These are phyloP conservation scores for Clarias gariepinus DNA, from an alignment of 2,113 vertebrate species.

Conservation along the genomic window DNA sequence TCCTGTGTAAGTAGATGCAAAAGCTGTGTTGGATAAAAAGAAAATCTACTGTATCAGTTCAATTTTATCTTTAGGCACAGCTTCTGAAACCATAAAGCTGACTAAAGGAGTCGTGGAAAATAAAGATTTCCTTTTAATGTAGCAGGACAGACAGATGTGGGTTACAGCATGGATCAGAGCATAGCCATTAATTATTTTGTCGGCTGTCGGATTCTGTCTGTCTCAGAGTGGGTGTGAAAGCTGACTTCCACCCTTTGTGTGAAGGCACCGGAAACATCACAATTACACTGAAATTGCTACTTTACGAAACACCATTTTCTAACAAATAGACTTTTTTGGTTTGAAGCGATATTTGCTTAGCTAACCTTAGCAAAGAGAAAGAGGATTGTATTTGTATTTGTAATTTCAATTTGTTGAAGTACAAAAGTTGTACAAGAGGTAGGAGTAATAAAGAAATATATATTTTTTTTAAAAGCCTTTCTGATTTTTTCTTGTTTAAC, in stretches of 20 bases:
- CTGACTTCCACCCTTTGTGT: conserved; percentile 37
- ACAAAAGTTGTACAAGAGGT: neutral
- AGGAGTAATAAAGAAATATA: neutral
- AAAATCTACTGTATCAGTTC: neutral
- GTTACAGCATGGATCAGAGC: conserved; percentile 35
- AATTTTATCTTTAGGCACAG: neutral
- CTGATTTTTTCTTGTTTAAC: neutral
- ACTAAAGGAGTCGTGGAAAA: conserved; percentile 9
- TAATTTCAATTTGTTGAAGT: neutral
- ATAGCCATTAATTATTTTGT: conserved; percentile 47
- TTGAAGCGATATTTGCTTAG: neutral
- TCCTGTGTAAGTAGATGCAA: neutral
- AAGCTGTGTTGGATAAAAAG: neutral
- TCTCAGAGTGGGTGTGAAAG: conserved; percentile 29
- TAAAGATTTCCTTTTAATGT: conserved; percentile 25
- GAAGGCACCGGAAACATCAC: conserved; percentile 11
- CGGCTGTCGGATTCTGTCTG: conserved; percentile 37
- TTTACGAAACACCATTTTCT: neutral
- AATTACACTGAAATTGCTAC: neutral
- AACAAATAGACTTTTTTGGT: conserved; percentile 6
- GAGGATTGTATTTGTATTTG: too few species aligned
- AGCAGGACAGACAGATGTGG: conserved; percentile 37
- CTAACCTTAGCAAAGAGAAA: neutral
- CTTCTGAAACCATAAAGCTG: conserved; percentile 1
- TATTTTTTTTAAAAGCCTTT: neutral